A percentile compares a stretch with the other conserved stretches of the same genome.
phyloP scores from a whole-genome alignment of 2,797 vertebrate species.

The Huso huso region DNA sequence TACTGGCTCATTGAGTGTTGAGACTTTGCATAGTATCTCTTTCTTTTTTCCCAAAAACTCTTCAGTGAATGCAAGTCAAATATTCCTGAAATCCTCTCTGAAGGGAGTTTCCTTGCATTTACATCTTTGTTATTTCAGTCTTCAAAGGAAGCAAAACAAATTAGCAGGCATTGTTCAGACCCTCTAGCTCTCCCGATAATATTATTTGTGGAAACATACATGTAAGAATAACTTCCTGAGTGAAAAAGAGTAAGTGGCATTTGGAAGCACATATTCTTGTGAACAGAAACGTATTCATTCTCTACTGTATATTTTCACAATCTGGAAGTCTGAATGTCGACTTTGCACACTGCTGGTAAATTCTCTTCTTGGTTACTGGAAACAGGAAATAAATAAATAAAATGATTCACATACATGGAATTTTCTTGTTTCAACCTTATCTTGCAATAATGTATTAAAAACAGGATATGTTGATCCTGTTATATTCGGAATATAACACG shows the following conservation, averaged over 20 bases:
- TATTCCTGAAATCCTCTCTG: conserved; percentile 34
- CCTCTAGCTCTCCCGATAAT: conserved; percentile 54
- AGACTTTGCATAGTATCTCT: no score
- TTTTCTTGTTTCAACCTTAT: conserved; percentile 7
- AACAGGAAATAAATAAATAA: conserved; percentile 20
- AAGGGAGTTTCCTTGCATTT: conserved; percentile 58
- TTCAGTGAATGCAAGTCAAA: no score
- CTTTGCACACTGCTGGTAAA: conserved; percentile 19
- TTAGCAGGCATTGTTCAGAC: conserved; percentile 54
- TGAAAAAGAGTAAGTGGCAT: conserved; percentile 59
- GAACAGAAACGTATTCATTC: background rate
- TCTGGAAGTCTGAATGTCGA: conserved; percentile 20
- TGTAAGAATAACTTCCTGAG: conserved; percentile 81
- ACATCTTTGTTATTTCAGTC: conserved; percentile 65
- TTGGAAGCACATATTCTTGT: conserved; percentile 40
- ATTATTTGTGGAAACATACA: conserved; percentile 79
- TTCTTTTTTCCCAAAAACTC: no score
- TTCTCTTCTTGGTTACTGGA: conserved; percentile 25
- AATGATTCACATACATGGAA: conserved; percentile 14
- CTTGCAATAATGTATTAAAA: conserved; percentile 30
- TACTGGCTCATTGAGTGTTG: no score
- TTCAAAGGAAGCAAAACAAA: conserved; percentile 60
- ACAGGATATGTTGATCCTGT: conserved; percentile 44
- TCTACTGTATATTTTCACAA: conserved; percentile 23
- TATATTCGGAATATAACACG: no score